Conservation (phyloP, 2,888 invertebrate genomes). For the Caradrina kadenii region DNA sequence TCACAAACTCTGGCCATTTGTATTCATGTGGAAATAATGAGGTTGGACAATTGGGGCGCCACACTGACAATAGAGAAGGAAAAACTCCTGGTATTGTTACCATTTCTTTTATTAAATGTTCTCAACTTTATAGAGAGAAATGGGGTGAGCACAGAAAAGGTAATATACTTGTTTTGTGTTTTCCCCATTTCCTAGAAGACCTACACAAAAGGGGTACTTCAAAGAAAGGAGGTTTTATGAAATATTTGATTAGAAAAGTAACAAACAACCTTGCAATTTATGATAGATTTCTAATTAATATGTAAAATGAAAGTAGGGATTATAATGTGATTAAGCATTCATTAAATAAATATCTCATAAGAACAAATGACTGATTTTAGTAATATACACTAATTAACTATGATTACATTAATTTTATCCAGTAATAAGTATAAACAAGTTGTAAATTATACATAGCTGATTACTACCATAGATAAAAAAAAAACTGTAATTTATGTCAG, state of each 20-base stretch:
- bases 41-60: constrained; percentile 96
- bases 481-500: background rate
- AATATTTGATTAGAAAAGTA: constrained; percentile 1
- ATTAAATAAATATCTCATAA: background rate
- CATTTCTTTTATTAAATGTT: background rate
- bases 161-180: background rate
- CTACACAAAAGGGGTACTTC: background rate
- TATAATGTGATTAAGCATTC: too few relatives aligned
- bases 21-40: constrained; percentile 98
- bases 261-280: background rate
- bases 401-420: background rate
- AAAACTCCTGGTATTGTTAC: constrained; percentile 78
- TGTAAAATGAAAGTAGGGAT: constrained; percentile 13
- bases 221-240: background rate
- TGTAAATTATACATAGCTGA: background rate
- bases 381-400: background rate
- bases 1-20: constrained; percentile 94
- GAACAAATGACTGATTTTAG: background rate
- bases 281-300: constrained; percentile 5
- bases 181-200: background rate
- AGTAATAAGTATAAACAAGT: background rate
- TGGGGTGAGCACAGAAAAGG: background rate
- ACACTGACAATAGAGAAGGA: constrained; percentile 76
- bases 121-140: background rate
- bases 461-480: background rate